A percentile compares a stretch with the other conserved stretches of the same genome.
Evolutionary conservation across 2,888 invertebrate genomes (phyloP).

Genomic region (Ptychoptera contaminata): DNA sequence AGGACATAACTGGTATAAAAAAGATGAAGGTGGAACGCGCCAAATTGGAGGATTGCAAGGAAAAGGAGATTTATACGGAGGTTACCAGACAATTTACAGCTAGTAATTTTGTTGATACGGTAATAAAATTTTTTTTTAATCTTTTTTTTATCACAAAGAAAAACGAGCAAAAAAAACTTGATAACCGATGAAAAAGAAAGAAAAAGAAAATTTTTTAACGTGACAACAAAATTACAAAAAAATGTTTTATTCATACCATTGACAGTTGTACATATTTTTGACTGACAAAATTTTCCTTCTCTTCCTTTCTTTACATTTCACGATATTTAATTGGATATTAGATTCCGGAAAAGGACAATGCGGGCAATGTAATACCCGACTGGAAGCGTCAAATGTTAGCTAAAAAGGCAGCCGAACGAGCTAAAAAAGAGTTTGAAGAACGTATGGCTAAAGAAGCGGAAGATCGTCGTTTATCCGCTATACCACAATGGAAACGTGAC

Average conservation of each 20-base stretch:
- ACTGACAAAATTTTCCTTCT: neutral
- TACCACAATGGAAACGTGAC: conserved; percentile 91
- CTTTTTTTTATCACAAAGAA: conserved; percentile 15
- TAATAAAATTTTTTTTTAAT: conserved; percentile 32
- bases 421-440: conserved; percentile 78
- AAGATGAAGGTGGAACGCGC: conserved; percentile 83
- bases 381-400: conserved; percentile 96
- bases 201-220: no score
- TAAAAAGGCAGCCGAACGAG: conserved; percentile 84
- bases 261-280: no score
- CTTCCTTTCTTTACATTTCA: neutral
- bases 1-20: conserved; percentile 84
- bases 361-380: conserved; percentile 78
- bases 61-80: conserved; percentile 70
- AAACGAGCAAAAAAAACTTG: conserved; percentile 8
- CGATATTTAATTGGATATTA: conserved; percentile 24
- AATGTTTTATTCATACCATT: no score
- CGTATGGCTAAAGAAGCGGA: conserved; percentile 71
- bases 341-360: conserved; percentile 78
- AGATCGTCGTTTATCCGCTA: conserved; percentile 65
- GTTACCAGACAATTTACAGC: conserved; percentile 71
- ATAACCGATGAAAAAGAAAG: no score
- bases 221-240: no score
- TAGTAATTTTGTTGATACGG: conserved; percentile 81
- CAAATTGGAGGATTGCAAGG: conserved; percentile 65